A percentile compares a stretch with the other conserved stretches of the same genome.
These are phyloP conservation scores for Myodes glareolus DNA, from an alignment of 2,113 vertebrate species.

Conservation along the genomic window DNA sequence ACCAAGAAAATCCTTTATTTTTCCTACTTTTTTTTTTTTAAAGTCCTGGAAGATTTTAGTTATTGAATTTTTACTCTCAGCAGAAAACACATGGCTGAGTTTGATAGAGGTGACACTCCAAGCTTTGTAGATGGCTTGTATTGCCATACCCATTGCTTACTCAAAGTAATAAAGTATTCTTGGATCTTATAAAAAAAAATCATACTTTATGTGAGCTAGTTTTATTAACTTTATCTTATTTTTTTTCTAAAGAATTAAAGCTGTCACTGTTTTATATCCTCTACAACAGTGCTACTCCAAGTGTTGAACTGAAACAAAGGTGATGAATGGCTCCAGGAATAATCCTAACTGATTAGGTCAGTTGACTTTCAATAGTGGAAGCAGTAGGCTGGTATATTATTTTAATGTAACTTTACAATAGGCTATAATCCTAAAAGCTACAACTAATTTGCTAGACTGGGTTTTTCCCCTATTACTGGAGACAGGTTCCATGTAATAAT, in stretches of 20 bases:
- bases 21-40: not conserved
- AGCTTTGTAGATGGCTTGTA: not conserved
- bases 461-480: not conserved
- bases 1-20: not conserved
- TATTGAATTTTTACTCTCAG: not conserved
- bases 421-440: not conserved
- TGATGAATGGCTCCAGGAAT: no score
- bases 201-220: not conserved
- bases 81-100: not conserved
- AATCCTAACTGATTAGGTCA: no score
- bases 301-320: not conserved
- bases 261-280: not conserved
- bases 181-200: not conserved
- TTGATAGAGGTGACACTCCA: not conserved
- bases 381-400: not conserved
- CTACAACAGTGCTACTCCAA: not conserved
- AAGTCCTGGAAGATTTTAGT: not conserved
- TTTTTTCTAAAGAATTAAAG: not conserved
- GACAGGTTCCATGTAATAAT: not conserved
- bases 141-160: not conserved
- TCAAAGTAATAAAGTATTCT: not conserved
- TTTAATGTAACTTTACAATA: not conserved
- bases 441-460: not conserved
- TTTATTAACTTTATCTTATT: not conserved
- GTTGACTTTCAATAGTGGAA: not conserved